These are phyloP conservation scores for Notodonta dromedarius DNA, from an alignment of 2,888 invertebrate genomes.

Conservation along the genomic window DNA sequence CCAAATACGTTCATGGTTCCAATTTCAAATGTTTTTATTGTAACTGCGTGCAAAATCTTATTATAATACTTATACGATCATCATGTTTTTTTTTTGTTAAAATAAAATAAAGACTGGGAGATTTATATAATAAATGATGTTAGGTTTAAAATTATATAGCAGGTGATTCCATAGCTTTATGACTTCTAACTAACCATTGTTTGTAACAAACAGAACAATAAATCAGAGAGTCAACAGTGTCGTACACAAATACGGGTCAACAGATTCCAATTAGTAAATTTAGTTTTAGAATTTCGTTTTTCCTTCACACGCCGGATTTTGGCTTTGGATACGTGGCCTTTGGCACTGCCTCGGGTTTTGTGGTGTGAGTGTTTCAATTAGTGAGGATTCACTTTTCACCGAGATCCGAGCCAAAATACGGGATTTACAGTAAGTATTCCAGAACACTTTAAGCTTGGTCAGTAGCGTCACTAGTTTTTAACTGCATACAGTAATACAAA, in stretches of 20 bases:
- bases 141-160: no score
- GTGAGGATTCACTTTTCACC: constrained; percentile 42
- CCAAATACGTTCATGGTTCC: neutral
- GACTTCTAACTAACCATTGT: neutral
- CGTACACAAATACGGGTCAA: constrained; percentile 12
- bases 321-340: constrained; percentile 23
- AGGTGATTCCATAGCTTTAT: neutral
- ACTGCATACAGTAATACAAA: neutral
- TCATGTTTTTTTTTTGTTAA: no score
- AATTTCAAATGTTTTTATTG: constrained; percentile 2
- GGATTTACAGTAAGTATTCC: constrained; percentile 31
- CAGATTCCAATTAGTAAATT: constrained; percentile 21
- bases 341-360: constrained; percentile 37
- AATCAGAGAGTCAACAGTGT: neutral
- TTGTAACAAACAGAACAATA: neutral
- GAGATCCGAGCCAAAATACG: constrained; percentile 37
- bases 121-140: no score
- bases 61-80: no score
- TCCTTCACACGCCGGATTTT: constrained; percentile 18
- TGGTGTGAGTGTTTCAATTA: constrained; percentile 51
- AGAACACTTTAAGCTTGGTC: constrained; percentile 30
- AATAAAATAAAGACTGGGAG: no score
- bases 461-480: neutral
- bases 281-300: constrained; percentile 22
- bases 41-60: neutral